A percentile compares a stretch with the other conserved stretches of the same genome.
Conservation (phyloP, 2,113 vertebrate species). For the Emydocephalus ijimae region DNA sequence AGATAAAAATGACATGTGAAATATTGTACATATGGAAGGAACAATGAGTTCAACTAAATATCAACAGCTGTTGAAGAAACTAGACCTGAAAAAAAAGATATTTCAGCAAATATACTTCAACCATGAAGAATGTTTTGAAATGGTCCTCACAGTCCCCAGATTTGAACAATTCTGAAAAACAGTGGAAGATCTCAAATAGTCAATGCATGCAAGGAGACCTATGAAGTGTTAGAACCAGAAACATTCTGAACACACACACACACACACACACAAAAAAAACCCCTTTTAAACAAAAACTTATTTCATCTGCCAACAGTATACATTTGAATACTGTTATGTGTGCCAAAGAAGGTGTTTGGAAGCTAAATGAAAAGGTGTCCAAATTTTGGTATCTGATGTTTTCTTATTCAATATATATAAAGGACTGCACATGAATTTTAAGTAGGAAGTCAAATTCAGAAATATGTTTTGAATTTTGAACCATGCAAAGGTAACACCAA, state of each 20-base stretch:
- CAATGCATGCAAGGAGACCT: not conserved
- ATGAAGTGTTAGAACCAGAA: not conserved
- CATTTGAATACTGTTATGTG: not conserved
- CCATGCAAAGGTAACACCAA: not conserved
- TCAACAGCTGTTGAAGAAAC: not conserved
- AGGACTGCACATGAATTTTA: not conserved
- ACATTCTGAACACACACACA: not conserved
- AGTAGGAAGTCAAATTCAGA: not conserved
- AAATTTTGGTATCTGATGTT: not conserved
- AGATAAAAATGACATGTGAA: not conserved
- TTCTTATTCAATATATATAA: not conserved
- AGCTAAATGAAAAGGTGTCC: not conserved
- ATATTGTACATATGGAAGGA: not conserved
- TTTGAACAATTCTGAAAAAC: not conserved
- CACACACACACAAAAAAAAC: too few species aligned
- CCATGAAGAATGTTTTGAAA: not conserved
- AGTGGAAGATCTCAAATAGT: not conserved
- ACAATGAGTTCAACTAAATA: not conserved
- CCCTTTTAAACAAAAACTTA: not conserved
- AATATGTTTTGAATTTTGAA: not conserved
- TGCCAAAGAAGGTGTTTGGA: not conserved
- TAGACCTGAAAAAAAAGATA: not conserved
- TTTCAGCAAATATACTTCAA: not conserved
- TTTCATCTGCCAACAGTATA: not conserved
- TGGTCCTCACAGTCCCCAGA: not conserved